Percentiles rank a stretch among this genome's conserved stretches.
Conservation (phyloP, 2,888 invertebrate species). For the Andricus quercusramuli region DNA sequence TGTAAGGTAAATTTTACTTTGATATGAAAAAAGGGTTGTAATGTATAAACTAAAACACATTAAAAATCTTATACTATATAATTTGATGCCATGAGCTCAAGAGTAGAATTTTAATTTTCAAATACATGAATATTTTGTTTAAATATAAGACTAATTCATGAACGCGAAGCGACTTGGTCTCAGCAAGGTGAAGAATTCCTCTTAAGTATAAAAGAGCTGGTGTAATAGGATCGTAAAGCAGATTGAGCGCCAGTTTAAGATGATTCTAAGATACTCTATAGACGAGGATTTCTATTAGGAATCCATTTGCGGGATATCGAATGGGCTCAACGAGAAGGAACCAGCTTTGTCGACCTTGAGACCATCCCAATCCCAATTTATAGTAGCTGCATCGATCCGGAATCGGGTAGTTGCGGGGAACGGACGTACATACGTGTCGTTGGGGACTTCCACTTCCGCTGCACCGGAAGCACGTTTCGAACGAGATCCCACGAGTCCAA, state of each 20-base stretch:
- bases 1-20: no score
- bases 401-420: constrained; percentile 22
- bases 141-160: neutral
- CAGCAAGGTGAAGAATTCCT: neutral
- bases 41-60: no score
- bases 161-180: neutral
- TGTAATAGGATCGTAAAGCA: constrained; percentile 24
- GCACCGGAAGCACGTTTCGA: constrained; percentile 52
- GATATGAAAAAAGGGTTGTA: no score
- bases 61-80: no score
- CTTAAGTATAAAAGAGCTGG: neutral
- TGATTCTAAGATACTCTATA: constrained; percentile 19
- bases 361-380: constrained; percentile 38
- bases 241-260: constrained; percentile 15
- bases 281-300: constrained; percentile 37
- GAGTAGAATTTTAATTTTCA: no score
- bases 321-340: constrained; percentile 2
- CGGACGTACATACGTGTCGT: constrained; percentile 42
- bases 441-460: constrained; percentile 51
- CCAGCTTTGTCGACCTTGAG: constrained; percentile 38
- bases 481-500: constrained; percentile 50
- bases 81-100: no score
- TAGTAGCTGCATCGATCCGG: constrained; percentile 40
- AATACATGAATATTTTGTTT: no score
- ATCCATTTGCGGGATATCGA: constrained; percentile 35